Evolutionary conservation across 2,888 invertebrate species (phyloP).

Genomic region (Clitarchus hookeri): DNA sequence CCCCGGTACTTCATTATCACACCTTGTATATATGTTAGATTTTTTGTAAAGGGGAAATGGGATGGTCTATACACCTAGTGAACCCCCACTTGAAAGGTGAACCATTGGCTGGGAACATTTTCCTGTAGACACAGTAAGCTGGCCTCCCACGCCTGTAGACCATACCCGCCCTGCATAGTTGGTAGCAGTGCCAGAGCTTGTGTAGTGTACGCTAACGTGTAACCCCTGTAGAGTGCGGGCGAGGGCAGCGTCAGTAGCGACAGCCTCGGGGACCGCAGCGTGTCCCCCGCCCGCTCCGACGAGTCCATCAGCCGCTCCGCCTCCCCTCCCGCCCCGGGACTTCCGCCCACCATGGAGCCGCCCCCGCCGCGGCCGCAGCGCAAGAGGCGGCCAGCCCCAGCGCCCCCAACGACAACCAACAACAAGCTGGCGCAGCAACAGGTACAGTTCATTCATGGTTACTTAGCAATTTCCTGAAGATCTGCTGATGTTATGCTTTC

Average conservation of each 20-base stretch:
- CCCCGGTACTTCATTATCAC: no score
- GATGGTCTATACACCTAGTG: no score
- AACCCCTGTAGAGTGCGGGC: slow-evolving; percentile 49
- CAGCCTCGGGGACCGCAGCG: slow-evolving; percentile 57
- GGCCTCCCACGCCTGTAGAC: no score
- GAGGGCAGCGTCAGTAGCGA: slow-evolving; percentile 58
- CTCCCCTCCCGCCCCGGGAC: slow-evolving; percentile 46
- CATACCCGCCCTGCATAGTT: no score
- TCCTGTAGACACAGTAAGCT: no score
- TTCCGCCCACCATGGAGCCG: slow-evolving; percentile 35
- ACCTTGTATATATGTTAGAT: no score
- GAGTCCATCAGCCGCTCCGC: slow-evolving; percentile 51
- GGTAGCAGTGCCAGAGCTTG: neutral
- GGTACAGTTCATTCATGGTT: neutral
- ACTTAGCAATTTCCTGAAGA: no score
- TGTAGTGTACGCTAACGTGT: neutral
- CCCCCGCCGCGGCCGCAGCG: slow-evolving; percentile 37
- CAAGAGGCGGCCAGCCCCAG: slow-evolving; percentile 44
- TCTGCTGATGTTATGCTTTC: no score
- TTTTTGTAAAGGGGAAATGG: no score
- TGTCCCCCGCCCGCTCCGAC: slow-evolving; percentile 66
- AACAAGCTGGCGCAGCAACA: slow-evolving; percentile 49
- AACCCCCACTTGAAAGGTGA: no score
- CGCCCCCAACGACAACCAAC: slow-evolving; percentile 47
- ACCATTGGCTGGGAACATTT: no score